These are phyloP conservation scores for Liparis tanakae DNA, from an alignment of 2,797 vertebrate genomes.

Conservation along the genomic window DNA sequence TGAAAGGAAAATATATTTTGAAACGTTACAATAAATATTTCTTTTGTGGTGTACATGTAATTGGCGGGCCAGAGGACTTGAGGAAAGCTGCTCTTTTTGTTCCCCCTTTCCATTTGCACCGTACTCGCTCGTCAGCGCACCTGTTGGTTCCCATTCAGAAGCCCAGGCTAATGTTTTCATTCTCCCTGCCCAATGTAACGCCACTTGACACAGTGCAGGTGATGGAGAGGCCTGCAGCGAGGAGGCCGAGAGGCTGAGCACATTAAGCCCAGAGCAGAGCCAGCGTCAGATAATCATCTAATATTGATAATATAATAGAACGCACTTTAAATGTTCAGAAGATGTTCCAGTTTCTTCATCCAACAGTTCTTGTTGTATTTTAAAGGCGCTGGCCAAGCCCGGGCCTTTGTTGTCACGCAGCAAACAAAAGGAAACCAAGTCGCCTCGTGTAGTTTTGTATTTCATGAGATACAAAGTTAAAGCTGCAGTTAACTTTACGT, in stretches of 20 bases:
- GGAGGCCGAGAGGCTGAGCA: constrained; percentile 72
- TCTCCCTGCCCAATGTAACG: constrained; percentile 63
- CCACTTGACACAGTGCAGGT: constrained; percentile 76
- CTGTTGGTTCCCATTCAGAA: constrained; percentile 72
- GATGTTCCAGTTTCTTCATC: constrained; percentile 3
- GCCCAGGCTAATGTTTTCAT: constrained; percentile 74
- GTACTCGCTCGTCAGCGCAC: constrained; percentile 53
- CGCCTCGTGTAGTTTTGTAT: constrained; percentile 32
- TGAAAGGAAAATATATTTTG: background rate
- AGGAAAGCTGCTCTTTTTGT: constrained; percentile 38
- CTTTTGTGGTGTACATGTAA: background rate
- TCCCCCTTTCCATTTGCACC: constrained; percentile 27
- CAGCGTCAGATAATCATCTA: constrained; percentile 39
- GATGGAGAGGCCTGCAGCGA: constrained; percentile 77
- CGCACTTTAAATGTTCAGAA: background rate
- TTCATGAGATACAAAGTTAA: constrained; percentile 52
- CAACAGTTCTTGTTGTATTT: constrained; percentile 18
- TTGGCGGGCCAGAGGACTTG: background rate
- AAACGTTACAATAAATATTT: background rate
- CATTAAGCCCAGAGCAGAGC: constrained; percentile 79
- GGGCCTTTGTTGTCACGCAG: constrained; percentile 61
- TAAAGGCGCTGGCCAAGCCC: constrained; percentile 13
- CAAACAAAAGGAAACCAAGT: constrained; percentile 42
- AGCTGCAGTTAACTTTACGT: constrained; percentile 28
- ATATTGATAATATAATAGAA: background rate